Evolutionary conservation across 2,797 vertebrate genomes (phyloP).

Genomic region (Cheirogaleus major): DNA sequence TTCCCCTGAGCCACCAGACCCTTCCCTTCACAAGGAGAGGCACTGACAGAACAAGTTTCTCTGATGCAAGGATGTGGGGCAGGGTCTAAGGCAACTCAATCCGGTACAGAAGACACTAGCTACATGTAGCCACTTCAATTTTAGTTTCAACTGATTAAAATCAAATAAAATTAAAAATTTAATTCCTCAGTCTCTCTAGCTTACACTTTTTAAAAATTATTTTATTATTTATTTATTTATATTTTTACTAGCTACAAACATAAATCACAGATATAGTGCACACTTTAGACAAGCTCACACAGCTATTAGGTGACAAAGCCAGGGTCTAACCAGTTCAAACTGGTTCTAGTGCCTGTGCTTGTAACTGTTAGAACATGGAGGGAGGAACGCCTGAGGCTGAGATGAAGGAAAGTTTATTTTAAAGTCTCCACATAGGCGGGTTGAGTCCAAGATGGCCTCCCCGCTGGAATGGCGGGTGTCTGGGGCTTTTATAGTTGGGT

Average conservation of each 20-base stretch:
- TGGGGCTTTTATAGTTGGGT: too few relatives aligned
- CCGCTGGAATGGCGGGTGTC: too few relatives aligned
- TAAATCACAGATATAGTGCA: not conserved
- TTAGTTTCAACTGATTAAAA: not conserved
- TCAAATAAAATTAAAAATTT: not conserved
- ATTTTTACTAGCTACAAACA: not conserved
- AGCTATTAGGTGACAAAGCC: not conserved
- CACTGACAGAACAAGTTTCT: not conserved
- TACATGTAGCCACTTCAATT: not conserved
- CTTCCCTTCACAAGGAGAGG: not conserved
- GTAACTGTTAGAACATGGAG: not conserved
- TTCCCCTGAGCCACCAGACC: not conserved
- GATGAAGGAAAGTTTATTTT: too few relatives aligned
- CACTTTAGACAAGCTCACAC: not conserved
- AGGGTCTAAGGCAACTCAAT: not conserved
- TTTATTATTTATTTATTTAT: too few relatives aligned
- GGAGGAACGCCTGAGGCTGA: too few relatives aligned
- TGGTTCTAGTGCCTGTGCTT: not conserved
- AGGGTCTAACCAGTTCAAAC: not conserved
- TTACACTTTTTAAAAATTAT: not conserved
- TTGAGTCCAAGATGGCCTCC: too few relatives aligned
- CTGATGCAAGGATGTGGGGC: not conserved
- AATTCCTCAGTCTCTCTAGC: not conserved
- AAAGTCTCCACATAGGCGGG: rapidly evolving
- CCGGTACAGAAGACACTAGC: not conserved